Evolutionary conservation across 2,797 vertebrate genomes (phyloP).

Genomic region (Chelmon rostratus): DNA sequence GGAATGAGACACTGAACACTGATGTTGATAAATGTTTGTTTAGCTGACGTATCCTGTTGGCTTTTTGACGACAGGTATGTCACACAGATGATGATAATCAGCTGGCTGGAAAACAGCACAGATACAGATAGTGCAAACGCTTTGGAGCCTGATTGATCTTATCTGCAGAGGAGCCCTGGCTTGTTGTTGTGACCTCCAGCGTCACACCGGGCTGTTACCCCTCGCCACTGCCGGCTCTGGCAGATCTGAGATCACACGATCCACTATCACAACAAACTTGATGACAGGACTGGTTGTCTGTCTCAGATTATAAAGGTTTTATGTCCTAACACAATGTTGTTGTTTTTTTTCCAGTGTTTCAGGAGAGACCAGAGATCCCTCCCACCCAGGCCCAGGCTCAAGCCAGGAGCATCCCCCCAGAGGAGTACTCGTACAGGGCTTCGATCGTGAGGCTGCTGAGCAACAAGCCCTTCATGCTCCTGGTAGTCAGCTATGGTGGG

Average conservation of each 20-base stretch:
- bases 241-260: background rate
- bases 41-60: background rate
- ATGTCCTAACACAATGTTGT: background rate
- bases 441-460: conserved; percentile 88
- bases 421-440: conserved; percentile 88
- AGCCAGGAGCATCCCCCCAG: conserved; percentile 77
- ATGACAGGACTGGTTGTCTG: background rate
- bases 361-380: conserved; percentile 90
- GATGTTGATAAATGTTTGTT: background rate
- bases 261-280: background rate
- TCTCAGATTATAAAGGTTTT: background rate
- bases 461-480: conserved; percentile 92
- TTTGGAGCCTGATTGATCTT: conserved; percentile 21
- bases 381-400: conserved; percentile 91
- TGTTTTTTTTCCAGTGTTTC: conserved; percentile 88
- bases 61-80: conserved; percentile 1
- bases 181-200: background rate
- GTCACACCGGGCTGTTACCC: background rate
- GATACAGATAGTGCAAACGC: background rate
- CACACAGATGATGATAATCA: background rate
- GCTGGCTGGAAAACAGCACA: background rate
- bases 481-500: conserved; percentile 94
- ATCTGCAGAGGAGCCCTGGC: background rate
- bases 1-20: background rate
- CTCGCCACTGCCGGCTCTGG: background rate